Percentiles rank a stretch among this genome's conserved stretches.
Conservation (phyloP, 2,797 vertebrate genomes). For the Sebastes miniatus region DNA sequence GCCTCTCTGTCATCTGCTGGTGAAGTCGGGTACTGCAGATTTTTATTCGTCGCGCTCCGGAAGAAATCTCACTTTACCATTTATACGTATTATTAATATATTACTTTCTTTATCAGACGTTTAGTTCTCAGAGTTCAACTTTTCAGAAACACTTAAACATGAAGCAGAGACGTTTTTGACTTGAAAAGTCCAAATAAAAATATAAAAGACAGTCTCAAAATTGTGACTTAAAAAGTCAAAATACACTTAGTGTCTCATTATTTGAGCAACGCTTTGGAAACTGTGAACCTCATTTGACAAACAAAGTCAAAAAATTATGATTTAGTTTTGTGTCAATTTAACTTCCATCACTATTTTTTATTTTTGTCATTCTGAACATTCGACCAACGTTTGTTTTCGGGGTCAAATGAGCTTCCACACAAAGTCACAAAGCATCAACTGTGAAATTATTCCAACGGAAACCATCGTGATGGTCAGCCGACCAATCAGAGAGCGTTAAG, state of each 20-base stretch:
- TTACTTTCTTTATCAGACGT: background rate
- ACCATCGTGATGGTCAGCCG: background rate
- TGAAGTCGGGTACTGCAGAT: background rate
- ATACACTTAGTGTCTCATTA: background rate
- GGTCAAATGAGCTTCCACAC: background rate
- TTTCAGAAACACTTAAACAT: background rate
- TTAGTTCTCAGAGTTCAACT: background rate
- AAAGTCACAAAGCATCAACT: background rate
- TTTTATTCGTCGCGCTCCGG: background rate
- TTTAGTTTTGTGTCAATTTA: background rate
- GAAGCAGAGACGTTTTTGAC: background rate
- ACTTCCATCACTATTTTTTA: background rate
- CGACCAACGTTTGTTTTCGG: background rate
- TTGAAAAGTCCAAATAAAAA: background rate
- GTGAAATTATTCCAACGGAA: background rate
- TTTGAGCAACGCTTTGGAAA: background rate
- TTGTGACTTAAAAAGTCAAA: background rate
- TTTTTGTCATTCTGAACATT: background rate
- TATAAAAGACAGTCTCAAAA: background rate
- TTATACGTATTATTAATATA: background rate
- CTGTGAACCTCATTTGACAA: background rate
- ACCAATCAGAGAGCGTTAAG: background rate
- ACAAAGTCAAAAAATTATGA: background rate
- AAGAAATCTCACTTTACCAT: background rate
- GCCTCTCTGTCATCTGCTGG: slow-evolving; percentile 1